Evolutionary conservation across 2,113 vertebrate species (phyloP), one percentile per base, ranked within the genome.

Genomic region (Agapornis roseicollis): DNA sequence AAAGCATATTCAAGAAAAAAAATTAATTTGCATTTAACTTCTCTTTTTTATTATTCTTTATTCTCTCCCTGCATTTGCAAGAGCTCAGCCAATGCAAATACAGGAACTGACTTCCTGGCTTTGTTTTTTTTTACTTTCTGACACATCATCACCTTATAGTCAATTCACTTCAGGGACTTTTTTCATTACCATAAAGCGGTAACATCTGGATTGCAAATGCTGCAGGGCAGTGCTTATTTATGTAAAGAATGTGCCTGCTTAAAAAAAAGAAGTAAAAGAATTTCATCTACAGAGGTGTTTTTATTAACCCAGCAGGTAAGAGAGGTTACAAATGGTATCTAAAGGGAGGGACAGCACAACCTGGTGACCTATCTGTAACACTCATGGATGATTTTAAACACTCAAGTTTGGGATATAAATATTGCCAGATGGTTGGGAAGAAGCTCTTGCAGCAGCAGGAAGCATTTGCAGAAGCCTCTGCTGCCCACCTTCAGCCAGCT

Each of bases 121-220:
- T 87, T 73, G 41, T 41, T 94, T 58, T 56, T 56, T 58, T 89
- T 69, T 29, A 63, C 50, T 73, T 95, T 91, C 87, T 52, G 72
- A 64, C 37, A 13, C 72, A 61, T 23, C 17, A 0, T 46, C 70
- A 69, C 73, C 70, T 90, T 84, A 33, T 6, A 81, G 68, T 39
- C 64, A 85, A 74, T 92, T 93, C 73, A 85, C 71, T 80, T 94
- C 1, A 0, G 35, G 68, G 64, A 80, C 46, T 50, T 88, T 73
- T 87, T 64, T 28, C 66, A 81, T 73, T 82, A 92, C 70, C 56
- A 78, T 76, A 83, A 83, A 87, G 55, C 1, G 1, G 39, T 33
- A 93, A 80, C 86, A 88, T 74, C 79, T 89, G 86, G 86, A 58
- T 85, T 93, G 74, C 50, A 94, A 92, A 68, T 65, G 52, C 52